These are phyloP conservation scores for Hedychridium roseum DNA, from an alignment of 2,888 invertebrate genomes.

Conservation along the genomic window DNA sequence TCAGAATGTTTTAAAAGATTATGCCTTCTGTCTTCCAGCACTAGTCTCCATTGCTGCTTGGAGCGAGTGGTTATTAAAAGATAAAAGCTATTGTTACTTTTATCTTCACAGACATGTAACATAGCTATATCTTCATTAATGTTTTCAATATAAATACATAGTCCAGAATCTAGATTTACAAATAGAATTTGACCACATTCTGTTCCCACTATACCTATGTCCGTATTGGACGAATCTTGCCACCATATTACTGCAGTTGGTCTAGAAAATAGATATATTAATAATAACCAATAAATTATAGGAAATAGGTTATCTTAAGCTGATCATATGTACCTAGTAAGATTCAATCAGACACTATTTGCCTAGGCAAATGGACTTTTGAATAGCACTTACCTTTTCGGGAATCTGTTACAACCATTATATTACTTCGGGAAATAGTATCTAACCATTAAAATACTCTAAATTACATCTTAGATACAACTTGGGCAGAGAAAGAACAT, in stretches of 20 bases:
- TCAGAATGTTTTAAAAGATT: conserved; percentile 61
- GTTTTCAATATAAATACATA: conserved; percentile 69
- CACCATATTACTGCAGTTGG: conserved; percentile 61
- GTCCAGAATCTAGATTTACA: conserved; percentile 76
- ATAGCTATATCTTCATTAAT: conserved; percentile 71
- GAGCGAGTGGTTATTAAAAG: conserved; percentile 77
- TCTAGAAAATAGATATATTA: conserved; percentile 32
- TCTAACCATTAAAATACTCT: too few relatives aligned
- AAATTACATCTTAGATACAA: too few relatives aligned
- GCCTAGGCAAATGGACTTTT: too few relatives aligned
- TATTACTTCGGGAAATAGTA: too few relatives aligned
- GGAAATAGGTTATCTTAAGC: too few relatives aligned
- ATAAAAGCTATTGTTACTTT: conserved; percentile 69
- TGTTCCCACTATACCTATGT: conserved; percentile 60
- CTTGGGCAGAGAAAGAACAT: too few relatives aligned
- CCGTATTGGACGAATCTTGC: conserved; percentile 54
- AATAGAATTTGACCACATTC: conserved; percentile 71
- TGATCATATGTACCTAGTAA: too few relatives aligned
- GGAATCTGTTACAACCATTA: too few relatives aligned
- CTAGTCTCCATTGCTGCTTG: conserved; percentile 82
- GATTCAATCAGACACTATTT: too few relatives aligned
- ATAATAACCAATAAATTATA: conserved; percentile 2
- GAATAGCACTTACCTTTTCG: too few relatives aligned
- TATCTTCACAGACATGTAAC: conserved; percentile 77
- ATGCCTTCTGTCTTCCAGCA: conserved; percentile 80